Evolutionary conservation across 2,113 vertebrate genomes (phyloP).

Genomic region (Hemichromis elongatus): DNA sequence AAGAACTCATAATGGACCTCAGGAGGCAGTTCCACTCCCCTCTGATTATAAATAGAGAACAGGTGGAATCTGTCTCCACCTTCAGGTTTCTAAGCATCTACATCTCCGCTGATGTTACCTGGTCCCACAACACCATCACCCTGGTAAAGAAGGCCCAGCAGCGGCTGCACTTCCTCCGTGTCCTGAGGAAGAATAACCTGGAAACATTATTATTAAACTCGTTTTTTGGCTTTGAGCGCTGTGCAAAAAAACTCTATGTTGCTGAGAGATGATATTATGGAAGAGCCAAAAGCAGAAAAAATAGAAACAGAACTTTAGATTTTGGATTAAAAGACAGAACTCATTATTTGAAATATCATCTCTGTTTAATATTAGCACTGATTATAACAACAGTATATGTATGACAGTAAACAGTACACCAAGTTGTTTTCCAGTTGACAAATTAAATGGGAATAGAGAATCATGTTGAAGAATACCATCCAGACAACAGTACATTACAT

Average conservation of each 20-base stretch:
- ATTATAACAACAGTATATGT: too few relatives aligned
- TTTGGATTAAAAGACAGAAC: not conserved
- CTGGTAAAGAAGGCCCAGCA: not conserved
- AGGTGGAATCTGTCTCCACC: not conserved
- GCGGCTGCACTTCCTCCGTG: not conserved
- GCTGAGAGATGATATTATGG: not conserved
- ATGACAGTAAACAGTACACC: not conserved
- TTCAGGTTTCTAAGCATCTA: not conserved
- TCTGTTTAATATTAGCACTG: too few relatives aligned
- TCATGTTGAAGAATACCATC: not conserved
- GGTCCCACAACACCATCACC: not conserved
- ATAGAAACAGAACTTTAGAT: not conserved
- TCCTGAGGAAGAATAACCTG: not conserved
- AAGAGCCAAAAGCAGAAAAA: not conserved
- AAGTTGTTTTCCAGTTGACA: not conserved
- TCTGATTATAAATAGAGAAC: not conserved
- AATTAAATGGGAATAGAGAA: not conserved
- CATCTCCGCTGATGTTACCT: not conserved
- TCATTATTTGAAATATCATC: too few relatives aligned
- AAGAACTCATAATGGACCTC: not conserved
- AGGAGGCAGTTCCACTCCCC: not conserved
- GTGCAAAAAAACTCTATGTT: too few relatives aligned
- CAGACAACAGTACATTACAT: not conserved
- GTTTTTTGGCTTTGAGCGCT: too few relatives aligned
- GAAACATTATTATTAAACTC: not conserved